These are phyloP conservation scores for Knipowitschia caucasica DNA, from an alignment of 2,797 vertebrate genomes.

Conservation along the genomic window DNA sequence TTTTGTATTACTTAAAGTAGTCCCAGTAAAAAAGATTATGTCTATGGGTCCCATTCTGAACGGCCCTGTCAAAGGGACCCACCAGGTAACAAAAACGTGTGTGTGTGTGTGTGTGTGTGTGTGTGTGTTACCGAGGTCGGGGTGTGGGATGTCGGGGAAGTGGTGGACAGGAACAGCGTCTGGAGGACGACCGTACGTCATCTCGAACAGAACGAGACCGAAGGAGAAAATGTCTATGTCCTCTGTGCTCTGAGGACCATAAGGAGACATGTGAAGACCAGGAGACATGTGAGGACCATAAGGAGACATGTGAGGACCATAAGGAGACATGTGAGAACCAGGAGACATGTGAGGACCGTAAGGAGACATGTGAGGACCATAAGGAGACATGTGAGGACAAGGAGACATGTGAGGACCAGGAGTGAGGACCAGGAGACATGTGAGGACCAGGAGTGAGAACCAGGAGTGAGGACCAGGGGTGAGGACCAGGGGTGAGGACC, in stretches of 20 bases:
- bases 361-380: no score
- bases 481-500: no score
- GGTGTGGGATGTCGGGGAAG: constrained; percentile 80
- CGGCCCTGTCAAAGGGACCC: no score
- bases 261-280: not conserved
- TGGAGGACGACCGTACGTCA: constrained; percentile 89
- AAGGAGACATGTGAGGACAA: not conserved
- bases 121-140: constrained; percentile 78
- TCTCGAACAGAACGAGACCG: constrained; percentile 93
- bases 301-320: not conserved
- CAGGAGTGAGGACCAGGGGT: no score
- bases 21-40: no score
- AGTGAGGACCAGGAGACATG: no score
- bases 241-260: constrained; percentile 87
- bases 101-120: not conserved
- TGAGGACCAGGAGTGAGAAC: no score
- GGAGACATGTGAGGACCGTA: no score
- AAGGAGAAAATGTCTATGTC: constrained; percentile 91
- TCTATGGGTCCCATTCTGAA: no score
- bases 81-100: not conserved
- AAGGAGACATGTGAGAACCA: not conserved
- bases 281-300: no score
- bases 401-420: no score
- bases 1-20: no score
- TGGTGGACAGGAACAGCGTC: constrained; percentile 84